A percentile compares a stretch with the other conserved stretches of the same genome.
Evolutionary conservation across 2,113 vertebrate genomes (phyloP).

Genomic region (Ornithorhynchus anatinus): DNA sequence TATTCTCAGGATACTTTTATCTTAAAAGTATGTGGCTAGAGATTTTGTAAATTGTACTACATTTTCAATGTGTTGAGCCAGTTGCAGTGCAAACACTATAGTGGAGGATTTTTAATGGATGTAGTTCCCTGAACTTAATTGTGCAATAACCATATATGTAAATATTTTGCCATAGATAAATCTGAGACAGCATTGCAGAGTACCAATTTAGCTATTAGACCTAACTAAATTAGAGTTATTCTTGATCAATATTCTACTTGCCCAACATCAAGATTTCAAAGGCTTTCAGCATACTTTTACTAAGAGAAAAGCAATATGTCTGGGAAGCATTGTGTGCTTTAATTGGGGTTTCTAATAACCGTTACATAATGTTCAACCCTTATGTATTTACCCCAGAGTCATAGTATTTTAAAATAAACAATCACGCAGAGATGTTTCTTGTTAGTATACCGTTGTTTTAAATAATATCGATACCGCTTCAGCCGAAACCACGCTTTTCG

Average conservation of each 20-base stretch:
- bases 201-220: conserved; percentile 50
- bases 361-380: conserved; percentile 63
- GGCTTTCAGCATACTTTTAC: conserved; percentile 59
- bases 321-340: conserved; percentile 54
- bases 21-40: conserved; percentile 73
- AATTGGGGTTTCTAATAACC: conserved; percentile 60
- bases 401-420: conserved; percentile 72
- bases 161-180: conserved; percentile 59
- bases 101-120: conserved; percentile 62
- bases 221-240: conserved; percentile 48
- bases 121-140: conserved; percentile 56
- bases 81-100: conserved; percentile 62
- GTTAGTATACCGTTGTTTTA: conserved; percentile 56
- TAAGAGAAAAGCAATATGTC: conserved; percentile 44
- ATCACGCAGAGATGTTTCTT: conserved; percentile 54
- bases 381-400: conserved; percentile 63
- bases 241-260: conserved; percentile 39
- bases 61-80: conserved; percentile 70
- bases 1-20: conserved; percentile 80
- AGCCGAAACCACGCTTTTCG: conserved; percentile 15
- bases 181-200: conserved; percentile 51
- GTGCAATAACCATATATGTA: conserved; percentile 70
- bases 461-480: conserved; percentile 48
- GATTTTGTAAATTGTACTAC: conserved; percentile 77
- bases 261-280: conserved; percentile 49